Base-by-base conservation (phyloP, 2,888 invertebrate genomes). In the Mythimna impura region DNA sequence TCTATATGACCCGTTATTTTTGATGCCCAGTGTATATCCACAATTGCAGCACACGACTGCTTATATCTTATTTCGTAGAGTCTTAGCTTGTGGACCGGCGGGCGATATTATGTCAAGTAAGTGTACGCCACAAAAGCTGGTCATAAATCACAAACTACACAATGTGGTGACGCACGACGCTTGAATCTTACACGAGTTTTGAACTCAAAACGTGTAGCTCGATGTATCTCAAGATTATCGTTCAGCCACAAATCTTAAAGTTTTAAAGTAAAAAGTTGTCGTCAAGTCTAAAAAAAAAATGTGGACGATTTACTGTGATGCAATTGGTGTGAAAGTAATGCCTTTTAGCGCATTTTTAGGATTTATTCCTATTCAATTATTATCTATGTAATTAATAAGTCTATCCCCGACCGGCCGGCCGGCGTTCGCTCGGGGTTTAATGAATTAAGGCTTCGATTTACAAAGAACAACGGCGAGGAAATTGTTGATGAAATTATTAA, bases 71-170 rank as follows among this genome's bases (percentile, higher is more conserved):
- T 73, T 50, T 22, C 12, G 3, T 60, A 43, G 6, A 1, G 10
- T 43, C n/a, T 60, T 61, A 17, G 17, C 77, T 71, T 76, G 3
- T 22, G 43, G n/a, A 43, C 65, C 30, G 36, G 20, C 22, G 20
- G n/a, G 58, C 60, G 20, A 57, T 40, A 55, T 47, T 52, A 60
- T 36, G 63, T 43, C 36, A 66, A 64, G 30, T 43, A 43, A 58
- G 43, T 55, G 40, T 60, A 65, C 55, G 52, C 17, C 14, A 36
- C 60, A n/a, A 67, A 62, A 57, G 50, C 25, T 60, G 47, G 30
- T 34, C 71, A 55, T 81, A 81, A 81, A 81, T 79, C 71, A 71
- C 30, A 47, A 36, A 34, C 14, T 61, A 61, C 54, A 76, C 62
- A 66, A 63, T 81, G 50, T 63, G 64, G 43, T 43, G n/a, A 36